Evolutionary conservation across 2,888 invertebrate genomes (phyloP).

Genomic region (Diloba caeruleocephala): DNA sequence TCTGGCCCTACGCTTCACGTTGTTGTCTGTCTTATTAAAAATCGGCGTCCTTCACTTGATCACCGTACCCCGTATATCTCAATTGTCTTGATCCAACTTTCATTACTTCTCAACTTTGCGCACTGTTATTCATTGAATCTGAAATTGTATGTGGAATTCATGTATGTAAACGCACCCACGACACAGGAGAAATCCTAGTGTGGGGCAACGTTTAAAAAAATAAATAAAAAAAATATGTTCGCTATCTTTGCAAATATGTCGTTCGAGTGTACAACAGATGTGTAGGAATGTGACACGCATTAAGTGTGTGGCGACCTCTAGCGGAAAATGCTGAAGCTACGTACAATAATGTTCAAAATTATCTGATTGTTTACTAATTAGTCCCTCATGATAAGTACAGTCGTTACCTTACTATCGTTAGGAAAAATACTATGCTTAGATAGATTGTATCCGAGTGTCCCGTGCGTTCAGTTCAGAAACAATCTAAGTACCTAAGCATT

Average conservation of each 20-base stretch:
- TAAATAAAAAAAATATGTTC: not conserved
- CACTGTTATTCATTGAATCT: no score
- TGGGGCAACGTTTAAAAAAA: no score
- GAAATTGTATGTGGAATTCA: no score
- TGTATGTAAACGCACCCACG: no score
- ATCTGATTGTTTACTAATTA: constrained; percentile 51
- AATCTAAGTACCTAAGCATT: no score
- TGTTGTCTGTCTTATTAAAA: no score
- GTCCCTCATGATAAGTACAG: constrained; percentile 16
- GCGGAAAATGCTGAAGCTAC: constrained; percentile 25
- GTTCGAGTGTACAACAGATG: constrained; percentile 42
- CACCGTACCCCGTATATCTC: no score
- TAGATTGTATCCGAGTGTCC: constrained; percentile 28
- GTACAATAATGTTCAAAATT: constrained; percentile 33
- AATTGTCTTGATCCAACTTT: no score
- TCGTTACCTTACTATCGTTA: constrained; percentile 15
- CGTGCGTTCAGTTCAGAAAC: constrained; percentile 15
- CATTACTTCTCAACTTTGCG: no score
- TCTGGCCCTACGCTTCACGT: no score
- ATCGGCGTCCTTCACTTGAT: no score
- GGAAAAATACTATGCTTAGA: constrained; percentile 18
- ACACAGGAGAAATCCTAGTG: no score
- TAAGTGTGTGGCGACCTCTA: constrained; percentile 44
- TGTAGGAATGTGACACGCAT: constrained; percentile 46
- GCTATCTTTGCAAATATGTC: constrained; percentile 10